Evolutionary conservation across 2,888 invertebrate genomes (phyloP).

Genomic region (Sesia apiformis): DNA sequence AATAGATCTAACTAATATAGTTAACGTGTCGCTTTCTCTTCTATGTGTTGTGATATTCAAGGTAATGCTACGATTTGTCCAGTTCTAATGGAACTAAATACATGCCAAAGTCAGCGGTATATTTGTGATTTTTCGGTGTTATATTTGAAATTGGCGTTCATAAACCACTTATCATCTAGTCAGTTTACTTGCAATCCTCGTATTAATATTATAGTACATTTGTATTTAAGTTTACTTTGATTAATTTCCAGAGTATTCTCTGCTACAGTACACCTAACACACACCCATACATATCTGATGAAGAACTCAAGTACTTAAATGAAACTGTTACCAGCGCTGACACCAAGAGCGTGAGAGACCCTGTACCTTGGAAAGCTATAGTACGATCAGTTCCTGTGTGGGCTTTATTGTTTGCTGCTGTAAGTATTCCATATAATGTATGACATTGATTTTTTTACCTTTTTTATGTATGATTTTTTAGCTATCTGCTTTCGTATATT

Average conservation of each 20-base stretch:
- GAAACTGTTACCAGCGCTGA: constrained; percentile 76
- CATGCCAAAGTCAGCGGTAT: too few relatives aligned
- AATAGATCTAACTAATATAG: too few relatives aligned
- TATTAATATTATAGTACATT: neutral
- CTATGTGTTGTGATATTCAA: too few relatives aligned
- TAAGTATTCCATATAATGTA: constrained; percentile 30
- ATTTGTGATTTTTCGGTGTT: too few relatives aligned
- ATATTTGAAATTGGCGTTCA: too few relatives aligned
- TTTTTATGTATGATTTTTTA: neutral
- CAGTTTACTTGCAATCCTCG: too few relatives aligned
- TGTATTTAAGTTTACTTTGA: constrained; percentile 2
- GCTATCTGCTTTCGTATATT: too few relatives aligned
- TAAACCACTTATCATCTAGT: too few relatives aligned
- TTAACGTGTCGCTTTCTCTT: too few relatives aligned
- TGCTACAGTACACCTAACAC: constrained; percentile 70
- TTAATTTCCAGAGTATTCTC: constrained; percentile 49
- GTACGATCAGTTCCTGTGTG: constrained; percentile 81
- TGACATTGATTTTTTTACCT: neutral
- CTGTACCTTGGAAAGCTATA: constrained; percentile 82
- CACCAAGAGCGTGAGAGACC: constrained; percentile 65
- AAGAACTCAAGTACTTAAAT: constrained; percentile 67
- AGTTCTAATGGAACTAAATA: too few relatives aligned
- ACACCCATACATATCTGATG: constrained; percentile 72
- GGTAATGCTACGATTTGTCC: too few relatives aligned
- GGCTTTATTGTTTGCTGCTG: constrained; percentile 81